Base-by-base conservation (phyloP, 2,888 invertebrate genomes). In the Leucophenga montana region DNA sequence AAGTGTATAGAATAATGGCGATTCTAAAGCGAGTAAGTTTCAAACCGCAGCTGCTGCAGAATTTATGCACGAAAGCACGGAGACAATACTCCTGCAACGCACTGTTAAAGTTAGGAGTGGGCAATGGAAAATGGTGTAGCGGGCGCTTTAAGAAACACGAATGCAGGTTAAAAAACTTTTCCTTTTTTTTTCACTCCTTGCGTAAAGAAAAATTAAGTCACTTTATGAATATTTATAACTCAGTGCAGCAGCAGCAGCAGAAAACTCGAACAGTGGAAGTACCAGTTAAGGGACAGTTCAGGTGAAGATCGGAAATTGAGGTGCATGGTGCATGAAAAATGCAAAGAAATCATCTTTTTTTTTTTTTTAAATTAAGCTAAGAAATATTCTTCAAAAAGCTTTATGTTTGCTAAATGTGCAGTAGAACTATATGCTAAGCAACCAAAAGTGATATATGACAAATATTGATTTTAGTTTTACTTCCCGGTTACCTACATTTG, bases 171-270 rank as follows among this genome's bases (percentile, higher is more conserved):
- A 75, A 71, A 74, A 74, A 82, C 73, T 73, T 39, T 39, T 39
- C 5, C 11, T 39, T 39, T 39, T 39, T 39, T 39, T 39, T 39
- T 39, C 39, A 1, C 75, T 78, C 79, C 78, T 73, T 75, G 74
- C 67, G 71, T 71, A 72, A 68, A 66, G 67, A 69, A 71, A 71
- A 74, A 67, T 70, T 59, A 33, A 66, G 50, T 18, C 56, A 68
- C 72, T 83, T 83, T 83, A 83, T 83, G 83, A 80, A 80, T 83
- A 83, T 80, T 80, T 80, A 80, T 83, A 83, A 82, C 82, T 78
- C 77, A 80, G 83, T 83, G 83, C 73, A 79, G 80, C 77, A 83
- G 27, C 27, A 27, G 4, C 27, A 27, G 27, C 27, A 27, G 3
- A 2, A 27, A 27, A 11, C 39, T 39, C 11, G 39, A 8, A 39